These are phyloP conservation scores for Lacanobia oleracea DNA, from an alignment of 2,888 invertebrate species.

Conservation along the genomic window DNA sequence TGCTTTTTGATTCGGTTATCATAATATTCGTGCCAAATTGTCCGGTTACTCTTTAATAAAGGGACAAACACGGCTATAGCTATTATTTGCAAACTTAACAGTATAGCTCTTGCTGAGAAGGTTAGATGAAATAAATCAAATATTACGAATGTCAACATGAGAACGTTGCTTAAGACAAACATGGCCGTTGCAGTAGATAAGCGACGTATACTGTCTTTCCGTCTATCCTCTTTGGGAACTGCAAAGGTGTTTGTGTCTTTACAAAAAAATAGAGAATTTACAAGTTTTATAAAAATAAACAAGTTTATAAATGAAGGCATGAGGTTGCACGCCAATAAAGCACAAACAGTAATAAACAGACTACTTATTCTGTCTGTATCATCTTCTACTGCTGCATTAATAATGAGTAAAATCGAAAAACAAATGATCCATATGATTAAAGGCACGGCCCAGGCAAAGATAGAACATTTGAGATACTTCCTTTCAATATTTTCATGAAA, in stretches of 20 bases:
- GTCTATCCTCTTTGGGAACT: background rate
- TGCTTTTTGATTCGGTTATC: constrained; percentile 9
- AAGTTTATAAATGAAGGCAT: constrained; percentile 20
- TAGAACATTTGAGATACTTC: constrained; percentile 12
- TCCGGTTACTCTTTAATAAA: constrained; percentile 25
- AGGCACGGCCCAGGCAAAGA: constrained; percentile 23
- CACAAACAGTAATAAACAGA: background rate
- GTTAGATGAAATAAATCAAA: constrained; percentile 24
- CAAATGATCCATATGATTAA: background rate
- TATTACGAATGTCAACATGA: constrained; percentile 22
- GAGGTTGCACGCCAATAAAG: background rate
- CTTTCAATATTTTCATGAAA: constrained; percentile 7
- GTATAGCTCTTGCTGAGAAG: constrained; percentile 8
- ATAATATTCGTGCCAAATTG: constrained; percentile 17
- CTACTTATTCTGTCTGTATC: background rate
- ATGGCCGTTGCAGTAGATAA: constrained; percentile 14
- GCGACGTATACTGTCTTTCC: constrained; percentile 8
- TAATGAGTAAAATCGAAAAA: background rate
- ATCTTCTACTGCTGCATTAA: background rate
- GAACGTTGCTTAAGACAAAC: constrained; percentile 31
- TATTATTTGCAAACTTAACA: constrained; percentile 18
- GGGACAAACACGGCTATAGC: constrained; percentile 21
- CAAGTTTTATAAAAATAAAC: constrained; percentile 13
- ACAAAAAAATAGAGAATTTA: constrained; percentile 11
- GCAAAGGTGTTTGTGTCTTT: background rate